Conservation (phyloP, 1,140 invertebrate species). For the Habropoda laboriosa region DNA sequence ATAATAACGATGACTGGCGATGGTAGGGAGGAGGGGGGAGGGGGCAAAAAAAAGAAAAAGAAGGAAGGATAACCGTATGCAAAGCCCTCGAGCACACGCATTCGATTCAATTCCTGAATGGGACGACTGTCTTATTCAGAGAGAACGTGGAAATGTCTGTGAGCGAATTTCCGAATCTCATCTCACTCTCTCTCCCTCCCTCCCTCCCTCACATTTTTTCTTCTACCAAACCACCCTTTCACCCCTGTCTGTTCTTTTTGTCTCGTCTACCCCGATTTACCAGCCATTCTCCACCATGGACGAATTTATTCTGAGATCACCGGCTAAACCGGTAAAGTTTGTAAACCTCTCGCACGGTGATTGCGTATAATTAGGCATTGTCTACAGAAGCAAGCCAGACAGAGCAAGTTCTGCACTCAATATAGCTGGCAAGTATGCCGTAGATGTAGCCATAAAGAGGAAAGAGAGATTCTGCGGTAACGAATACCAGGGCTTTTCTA, state of each 20-base stretch:
- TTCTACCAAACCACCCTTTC: too few relatives aligned
- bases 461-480: neutral
- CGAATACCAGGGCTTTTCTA: neutral
- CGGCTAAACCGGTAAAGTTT: constrained; percentile 18
- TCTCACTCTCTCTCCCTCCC: neutral
- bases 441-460: constrained; percentile 2
- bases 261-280: constrained; percentile 27
- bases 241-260: constrained; percentile 1
- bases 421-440: neutral
- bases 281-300: constrained; percentile 28
- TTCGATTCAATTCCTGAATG: constrained; percentile 63
- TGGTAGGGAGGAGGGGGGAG: constrained; percentile 40
- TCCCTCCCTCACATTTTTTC: too few relatives aligned
- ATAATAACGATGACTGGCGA: constrained; percentile 40
- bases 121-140: constrained; percentile 70
- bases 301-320: constrained; percentile 47
- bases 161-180: constrained; percentile 48
- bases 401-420: constrained; percentile 14
- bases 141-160: constrained; percentile 51
- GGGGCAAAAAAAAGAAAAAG: too few relatives aligned
- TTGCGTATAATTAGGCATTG: constrained; percentile 54
- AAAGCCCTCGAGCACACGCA: constrained; percentile 43
- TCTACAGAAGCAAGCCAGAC: constrained; percentile 16
- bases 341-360: constrained; percentile 34
- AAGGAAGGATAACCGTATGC: constrained; percentile 50